Percentiles rank a stretch among this genome's conserved stretches.
Evolutionary conservation across 1,140 invertebrate genomes (phyloP).

Genomic region (Medauroidea extradentata): DNA sequence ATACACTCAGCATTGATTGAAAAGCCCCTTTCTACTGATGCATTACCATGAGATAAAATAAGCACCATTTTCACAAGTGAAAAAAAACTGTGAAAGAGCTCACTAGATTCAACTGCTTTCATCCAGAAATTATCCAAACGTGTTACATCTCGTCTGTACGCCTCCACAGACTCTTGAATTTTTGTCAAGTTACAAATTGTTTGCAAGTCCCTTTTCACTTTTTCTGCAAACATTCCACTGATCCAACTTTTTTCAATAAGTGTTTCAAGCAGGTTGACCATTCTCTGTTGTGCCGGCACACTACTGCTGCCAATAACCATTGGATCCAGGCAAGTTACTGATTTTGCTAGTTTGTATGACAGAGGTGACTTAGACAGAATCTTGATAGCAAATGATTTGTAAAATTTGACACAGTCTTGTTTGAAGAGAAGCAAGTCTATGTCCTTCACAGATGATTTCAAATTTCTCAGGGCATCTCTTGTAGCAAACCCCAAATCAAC

Average conservation of each 20-base stretch:
- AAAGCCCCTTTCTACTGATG: too few relatives aligned
- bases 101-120: too few relatives aligned
- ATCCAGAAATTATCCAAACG: too few relatives aligned
- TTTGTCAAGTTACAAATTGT: slow-evolving; percentile 3
- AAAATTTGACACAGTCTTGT: background rate
- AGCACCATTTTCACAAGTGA: too few relatives aligned
- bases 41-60: too few relatives aligned
- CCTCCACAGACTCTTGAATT: background rate
- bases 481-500: slow-evolving; percentile 13
- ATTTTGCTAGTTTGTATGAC: slow-evolving; percentile 1
- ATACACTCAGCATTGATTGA: too few relatives aligned
- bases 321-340: slow-evolving; percentile 7
- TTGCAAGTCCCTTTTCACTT: slow-evolving; percentile 5
- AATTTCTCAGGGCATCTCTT: slow-evolving; percentile 2
- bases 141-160: too few relatives aligned
- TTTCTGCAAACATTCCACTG: slow-evolving; percentile 2
- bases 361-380: slow-evolving; percentile 9
- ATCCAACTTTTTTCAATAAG: too few relatives aligned
- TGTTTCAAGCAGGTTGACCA: too few relatives aligned
- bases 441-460: slow-evolving; percentile 2
- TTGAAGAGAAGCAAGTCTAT: slow-evolving; percentile 7
- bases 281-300: too few relatives aligned
- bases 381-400: slow-evolving; percentile 4
- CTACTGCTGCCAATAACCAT: too few relatives aligned
- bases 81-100: too few relatives aligned